These are phyloP conservation scores for Sylvicola cinctus DNA, from an alignment of 2,888 invertebrate species.

Conservation along the genomic window DNA sequence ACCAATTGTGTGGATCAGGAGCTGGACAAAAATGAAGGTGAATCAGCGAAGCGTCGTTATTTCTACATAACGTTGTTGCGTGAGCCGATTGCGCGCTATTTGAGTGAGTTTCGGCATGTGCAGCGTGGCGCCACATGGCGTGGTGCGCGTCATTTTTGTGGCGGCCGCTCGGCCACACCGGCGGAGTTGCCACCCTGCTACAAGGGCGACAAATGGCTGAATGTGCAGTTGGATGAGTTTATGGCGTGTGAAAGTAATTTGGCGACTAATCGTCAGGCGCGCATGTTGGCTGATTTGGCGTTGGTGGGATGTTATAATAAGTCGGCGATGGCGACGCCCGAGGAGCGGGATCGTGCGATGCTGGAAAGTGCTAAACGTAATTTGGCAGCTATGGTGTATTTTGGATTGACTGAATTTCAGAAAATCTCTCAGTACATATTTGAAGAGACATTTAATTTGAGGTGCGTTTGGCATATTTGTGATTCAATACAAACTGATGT, in stretches of 20 bases:
- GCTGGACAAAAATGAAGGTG: constrained; percentile 77
- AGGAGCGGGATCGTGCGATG: constrained; percentile 70
- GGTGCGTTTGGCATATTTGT: constrained; percentile 14
- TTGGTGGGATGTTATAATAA: constrained; percentile 91
- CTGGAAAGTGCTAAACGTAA: constrained; percentile 91
- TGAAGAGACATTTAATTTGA: constrained; percentile 80
- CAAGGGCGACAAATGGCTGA: constrained; percentile 63
- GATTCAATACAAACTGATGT: too few species aligned
- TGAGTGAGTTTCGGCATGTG: constrained; percentile 94
- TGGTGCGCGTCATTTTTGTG: constrained; percentile 53
- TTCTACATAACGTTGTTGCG: constrained; percentile 91
- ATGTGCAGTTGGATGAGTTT: constrained; percentile 80
- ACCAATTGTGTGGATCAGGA: constrained; percentile 80
- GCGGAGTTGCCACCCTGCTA: constrained; percentile 72
- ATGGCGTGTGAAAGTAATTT: constrained; percentile 80
- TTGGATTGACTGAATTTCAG: constrained; percentile 91
- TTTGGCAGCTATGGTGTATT: constrained; percentile 87
- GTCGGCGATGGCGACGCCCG: constrained; percentile 46
- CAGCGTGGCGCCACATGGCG: constrained; percentile 94
- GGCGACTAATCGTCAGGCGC: constrained; percentile 88
- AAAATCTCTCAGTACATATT: constrained; percentile 85
- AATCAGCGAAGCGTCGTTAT: constrained; percentile 63
- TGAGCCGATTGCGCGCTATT: constrained; percentile 79
- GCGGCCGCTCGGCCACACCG: constrained; percentile 52
- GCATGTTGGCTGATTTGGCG: constrained; percentile 92